A percentile compares a stretch with the other conserved stretches of the same genome.
phyloP scores from a whole-genome alignment of 1,140 invertebrate genomes.

The Anagrus nilaparvatae region DNA sequence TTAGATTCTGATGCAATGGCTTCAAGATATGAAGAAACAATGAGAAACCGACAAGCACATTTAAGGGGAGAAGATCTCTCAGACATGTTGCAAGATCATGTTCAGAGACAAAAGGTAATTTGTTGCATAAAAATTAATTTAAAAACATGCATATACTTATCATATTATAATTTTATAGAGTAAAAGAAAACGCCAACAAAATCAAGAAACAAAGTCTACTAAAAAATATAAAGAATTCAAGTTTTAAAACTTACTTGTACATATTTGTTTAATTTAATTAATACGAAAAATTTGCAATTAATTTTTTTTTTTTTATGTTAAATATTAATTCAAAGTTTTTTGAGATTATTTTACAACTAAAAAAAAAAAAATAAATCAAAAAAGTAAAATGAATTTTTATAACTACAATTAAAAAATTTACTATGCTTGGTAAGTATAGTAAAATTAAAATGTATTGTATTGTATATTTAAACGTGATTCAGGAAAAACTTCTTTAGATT shows the following conservation, averaged over 20 bases:
- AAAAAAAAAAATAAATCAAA: too few species aligned
- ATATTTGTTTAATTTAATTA: slow-evolving; percentile 8
- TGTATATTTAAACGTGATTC: too few species aligned
- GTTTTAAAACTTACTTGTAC: slow-evolving; percentile 57
- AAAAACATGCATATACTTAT: too few species aligned
- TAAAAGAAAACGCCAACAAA: slow-evolving; percentile 85
- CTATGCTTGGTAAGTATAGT: too few species aligned
- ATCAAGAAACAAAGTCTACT: slow-evolving; percentile 73
- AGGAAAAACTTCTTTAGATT: too few species aligned
- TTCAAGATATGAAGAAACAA: slow-evolving; percentile 91
- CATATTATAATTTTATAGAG: slow-evolving; percentile 52
- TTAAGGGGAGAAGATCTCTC: slow-evolving; percentile 90
- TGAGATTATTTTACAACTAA: too few species aligned
- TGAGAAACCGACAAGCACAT: slow-evolving; percentile 82
- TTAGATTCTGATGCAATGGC: slow-evolving; percentile 93
- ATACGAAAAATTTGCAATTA: slow-evolving; percentile 9
- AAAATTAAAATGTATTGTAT: too few species aligned
- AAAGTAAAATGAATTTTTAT: too few species aligned
- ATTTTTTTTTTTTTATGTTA: slow-evolving; percentile 3
- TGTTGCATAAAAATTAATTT: too few species aligned
- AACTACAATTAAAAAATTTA: too few species aligned
- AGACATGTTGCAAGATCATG: slow-evolving; percentile 97
- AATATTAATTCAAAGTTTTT: too few species aligned
- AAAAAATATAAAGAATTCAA: slow-evolving; percentile 99
- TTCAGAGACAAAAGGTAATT: slow-evolving; percentile 79